Percentiles rank a stretch among this genome's conserved stretches.
phyloP scores from a whole-genome alignment of 2,888 invertebrate species.

The Melangyna quadrimaculata region DNA sequence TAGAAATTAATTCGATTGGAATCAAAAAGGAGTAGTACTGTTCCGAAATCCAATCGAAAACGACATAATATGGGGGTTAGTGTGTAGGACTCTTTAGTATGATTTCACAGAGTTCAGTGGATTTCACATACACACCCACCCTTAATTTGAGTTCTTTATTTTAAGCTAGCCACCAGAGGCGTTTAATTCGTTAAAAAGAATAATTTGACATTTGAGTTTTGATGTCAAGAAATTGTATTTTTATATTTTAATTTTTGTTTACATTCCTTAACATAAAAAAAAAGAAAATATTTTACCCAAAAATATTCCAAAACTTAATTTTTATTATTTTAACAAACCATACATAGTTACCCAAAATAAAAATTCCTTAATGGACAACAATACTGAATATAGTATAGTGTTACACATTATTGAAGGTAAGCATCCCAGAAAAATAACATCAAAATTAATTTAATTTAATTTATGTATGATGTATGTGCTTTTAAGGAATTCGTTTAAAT shows the following conservation, averaged over 20 bases:
- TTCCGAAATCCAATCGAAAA: no score
- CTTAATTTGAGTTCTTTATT: neutral
- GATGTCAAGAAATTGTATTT: slow-evolving; percentile 3
- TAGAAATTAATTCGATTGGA: no score
- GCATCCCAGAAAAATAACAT: neutral
- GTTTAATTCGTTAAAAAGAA: neutral
- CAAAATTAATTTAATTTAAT: neutral
- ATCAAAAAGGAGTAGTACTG: no score
- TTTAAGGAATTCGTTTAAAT: slow-evolving; percentile 83
- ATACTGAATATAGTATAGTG: slow-evolving; percentile 75
- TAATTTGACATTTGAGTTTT: slow-evolving; percentile 1
- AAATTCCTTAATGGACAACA: slow-evolving; percentile 9
- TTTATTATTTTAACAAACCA: neutral
- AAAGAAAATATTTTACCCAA: neutral
- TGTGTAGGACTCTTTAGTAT: no score
- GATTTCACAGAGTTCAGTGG: no score
- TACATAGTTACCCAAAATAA: neutral
- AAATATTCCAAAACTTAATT: neutral
- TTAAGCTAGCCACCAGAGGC: slow-evolving; percentile 13
- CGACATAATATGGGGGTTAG: no score
- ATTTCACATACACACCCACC: no score
- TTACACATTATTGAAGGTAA: slow-evolving; percentile 79
- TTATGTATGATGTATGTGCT: neutral
- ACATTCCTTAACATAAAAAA: slow-evolving; percentile 23
- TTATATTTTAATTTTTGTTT: slow-evolving; percentile 50